Evolutionary conservation across 2,888 invertebrate genomes (phyloP).

Genomic region (Adelphocoris suturalis): DNA sequence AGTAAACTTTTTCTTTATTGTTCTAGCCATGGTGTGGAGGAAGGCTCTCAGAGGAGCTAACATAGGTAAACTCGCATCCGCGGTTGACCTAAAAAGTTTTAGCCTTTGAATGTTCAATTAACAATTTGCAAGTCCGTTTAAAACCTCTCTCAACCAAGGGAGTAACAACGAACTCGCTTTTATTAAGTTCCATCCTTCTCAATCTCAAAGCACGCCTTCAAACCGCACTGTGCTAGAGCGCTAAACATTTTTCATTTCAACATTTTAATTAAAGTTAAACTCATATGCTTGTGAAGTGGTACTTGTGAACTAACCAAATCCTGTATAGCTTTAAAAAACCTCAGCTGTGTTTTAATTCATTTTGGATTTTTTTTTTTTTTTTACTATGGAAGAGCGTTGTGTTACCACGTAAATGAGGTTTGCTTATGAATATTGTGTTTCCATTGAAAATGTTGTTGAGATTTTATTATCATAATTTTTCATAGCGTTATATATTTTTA

Average conservation of each 20-base stretch:
- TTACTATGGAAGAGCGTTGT: background rate
- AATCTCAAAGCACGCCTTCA: background rate
- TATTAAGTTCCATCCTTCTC: background rate
- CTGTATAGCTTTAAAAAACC: background rate
- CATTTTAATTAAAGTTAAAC: slow-evolving; percentile 6
- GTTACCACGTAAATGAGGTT: background rate
- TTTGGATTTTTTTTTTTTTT: background rate
- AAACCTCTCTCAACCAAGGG: background rate
- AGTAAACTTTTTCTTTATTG: background rate
- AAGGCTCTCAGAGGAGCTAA: background rate
- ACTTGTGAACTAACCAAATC: background rate
- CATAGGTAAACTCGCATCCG: background rate
- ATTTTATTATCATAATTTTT: background rate
- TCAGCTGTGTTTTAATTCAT: slow-evolving; percentile 1
- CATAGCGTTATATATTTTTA: background rate
- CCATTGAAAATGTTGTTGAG: background rate
- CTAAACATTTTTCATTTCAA: background rate
- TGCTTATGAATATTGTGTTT: background rate
- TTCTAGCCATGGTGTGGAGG: background rate
- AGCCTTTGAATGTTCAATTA: background rate
- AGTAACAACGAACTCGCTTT: background rate
- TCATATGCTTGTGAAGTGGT: slow-evolving; percentile 19
- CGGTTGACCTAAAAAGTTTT: background rate
- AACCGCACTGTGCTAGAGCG: background rate
- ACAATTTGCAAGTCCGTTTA: slow-evolving; percentile 26